Evolutionary conservation across 2,888 invertebrate genomes (phyloP).

Genomic region (Oscheius sp.): DNA sequence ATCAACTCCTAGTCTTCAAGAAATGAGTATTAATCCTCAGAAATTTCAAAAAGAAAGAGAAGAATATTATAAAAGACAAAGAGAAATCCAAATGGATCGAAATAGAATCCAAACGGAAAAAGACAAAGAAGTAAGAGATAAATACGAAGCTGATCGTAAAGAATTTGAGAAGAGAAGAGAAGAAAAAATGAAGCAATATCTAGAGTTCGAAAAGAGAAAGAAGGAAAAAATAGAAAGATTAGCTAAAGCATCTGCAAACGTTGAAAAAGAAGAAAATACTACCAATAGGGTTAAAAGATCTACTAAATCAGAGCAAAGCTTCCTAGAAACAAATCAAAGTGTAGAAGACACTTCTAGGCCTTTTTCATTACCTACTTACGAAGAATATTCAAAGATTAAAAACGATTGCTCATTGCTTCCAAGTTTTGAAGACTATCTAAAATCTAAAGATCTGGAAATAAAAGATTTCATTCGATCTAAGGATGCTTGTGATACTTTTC

Average conservation of each 20-base stretch:
- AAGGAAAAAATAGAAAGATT: slow-evolving; percentile 9
- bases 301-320: no score
- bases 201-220: slow-evolving; percentile 17
- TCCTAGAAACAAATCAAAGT: no score
- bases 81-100: no score
- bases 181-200: slow-evolving; percentile 18
- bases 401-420: slow-evolving; percentile 31
- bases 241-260: no score
- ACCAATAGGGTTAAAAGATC: no score
- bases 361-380: slow-evolving; percentile 33
- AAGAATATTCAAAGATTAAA: slow-evolving; percentile 30
- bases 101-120: no score
- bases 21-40: slow-evolving; percentile 21
- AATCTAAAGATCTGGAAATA: slow-evolving; percentile 29
- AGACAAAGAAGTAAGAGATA: slow-evolving; percentile 3
- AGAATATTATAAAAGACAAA: neutral
- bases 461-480: no score
- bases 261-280: no score
- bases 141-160: slow-evolving; percentile 4
- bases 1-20: slow-evolving; percentile 18
- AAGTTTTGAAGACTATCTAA: slow-evolving; percentile 20
- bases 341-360: no score
- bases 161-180: slow-evolving; percentile 18
- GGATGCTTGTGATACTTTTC: no score
- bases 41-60: slow-evolving; percentile 22